Evolutionary conservation across 1,140 invertebrate genomes (phyloP).

Genomic region (Heliconius eleuchia): DNA sequence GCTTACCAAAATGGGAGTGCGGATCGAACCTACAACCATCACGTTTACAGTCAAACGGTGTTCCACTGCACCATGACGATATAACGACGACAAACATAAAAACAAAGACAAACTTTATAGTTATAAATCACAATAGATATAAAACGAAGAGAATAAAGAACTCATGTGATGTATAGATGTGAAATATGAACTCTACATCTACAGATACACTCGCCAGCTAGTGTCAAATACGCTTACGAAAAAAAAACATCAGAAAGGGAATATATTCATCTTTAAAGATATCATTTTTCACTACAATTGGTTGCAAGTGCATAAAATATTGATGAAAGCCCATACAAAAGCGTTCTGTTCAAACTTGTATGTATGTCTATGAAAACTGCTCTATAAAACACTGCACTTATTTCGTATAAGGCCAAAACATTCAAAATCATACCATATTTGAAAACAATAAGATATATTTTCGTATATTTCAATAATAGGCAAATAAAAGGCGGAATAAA

Average conservation of each 20-base stretch:
- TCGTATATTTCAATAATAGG: background rate
- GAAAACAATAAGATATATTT: background rate
- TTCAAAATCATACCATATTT: background rate
- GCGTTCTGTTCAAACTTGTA: background rate
- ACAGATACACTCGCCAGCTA: background rate
- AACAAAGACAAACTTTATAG: too few relatives aligned
- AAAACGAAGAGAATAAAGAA: background rate
- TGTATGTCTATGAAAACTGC: background rate
- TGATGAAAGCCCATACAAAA: conserved; percentile 10
- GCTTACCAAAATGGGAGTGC: too few relatives aligned
- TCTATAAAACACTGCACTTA: background rate
- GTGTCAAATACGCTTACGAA: background rate
- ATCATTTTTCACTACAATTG: background rate
- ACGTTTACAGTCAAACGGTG: too few relatives aligned
- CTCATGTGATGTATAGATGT: too few relatives aligned
- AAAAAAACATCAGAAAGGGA: background rate
- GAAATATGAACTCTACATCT: background rate
- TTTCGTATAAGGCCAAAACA: background rate
- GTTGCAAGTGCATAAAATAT: background rate
- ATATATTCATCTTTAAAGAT: background rate
- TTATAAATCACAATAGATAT: too few relatives aligned
- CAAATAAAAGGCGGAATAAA: conserved; percentile 10
- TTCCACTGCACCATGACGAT: too few relatives aligned
- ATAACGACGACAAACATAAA: too few relatives aligned
- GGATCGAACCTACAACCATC: too few relatives aligned